A percentile compares a stretch with the other conserved stretches of the same genome.
These are phyloP conservation scores for Scarus forsteni DNA, from an alignment of 2,797 vertebrate genomes.

Conservation along the genomic window DNA sequence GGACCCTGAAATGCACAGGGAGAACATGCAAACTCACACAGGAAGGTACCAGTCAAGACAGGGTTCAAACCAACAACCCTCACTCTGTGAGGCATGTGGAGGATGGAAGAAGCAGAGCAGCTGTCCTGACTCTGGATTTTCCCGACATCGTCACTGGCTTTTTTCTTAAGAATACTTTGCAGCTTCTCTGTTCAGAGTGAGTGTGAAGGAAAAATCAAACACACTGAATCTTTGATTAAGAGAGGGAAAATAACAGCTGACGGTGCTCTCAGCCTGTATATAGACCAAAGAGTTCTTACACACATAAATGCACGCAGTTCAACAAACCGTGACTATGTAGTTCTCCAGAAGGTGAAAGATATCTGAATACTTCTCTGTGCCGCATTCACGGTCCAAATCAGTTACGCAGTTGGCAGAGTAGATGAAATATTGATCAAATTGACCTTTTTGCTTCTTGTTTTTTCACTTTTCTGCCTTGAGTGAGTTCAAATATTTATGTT, in stretches of 20 bases:
- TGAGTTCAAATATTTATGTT: conserved; percentile 25
- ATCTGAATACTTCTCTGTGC: conserved; percentile 1
- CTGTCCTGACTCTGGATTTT: conserved; percentile 26
- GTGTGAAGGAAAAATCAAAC: conserved; percentile 19
- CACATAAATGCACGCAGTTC: neutral
- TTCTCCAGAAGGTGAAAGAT: conserved; percentile 1
- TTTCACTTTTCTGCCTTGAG: conserved; percentile 22
- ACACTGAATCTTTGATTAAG: conserved; percentile 40
- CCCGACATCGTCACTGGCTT: conserved; percentile 35
- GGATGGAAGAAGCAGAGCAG: conserved; percentile 44
- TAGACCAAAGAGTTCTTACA: conserved; percentile 2
- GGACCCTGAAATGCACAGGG: no score
- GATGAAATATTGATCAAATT: conserved; percentile 32
- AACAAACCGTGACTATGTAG: conserved; percentile 4
- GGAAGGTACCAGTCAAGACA: no score
- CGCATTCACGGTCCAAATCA: conserved; percentile 23
- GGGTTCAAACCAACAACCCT: no score
- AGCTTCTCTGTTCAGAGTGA: conserved; percentile 40
- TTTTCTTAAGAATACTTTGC: conserved; percentile 53
- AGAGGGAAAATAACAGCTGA: conserved; percentile 27
- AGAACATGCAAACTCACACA: no score
- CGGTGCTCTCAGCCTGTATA: neutral
- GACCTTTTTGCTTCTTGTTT: conserved; percentile 33
- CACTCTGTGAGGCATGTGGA: no score
- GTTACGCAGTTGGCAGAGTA: conserved; percentile 9